A percentile compares a stretch with the other conserved stretches of the same genome.
Conservation (phyloP, 2,113 vertebrate genomes). For the Chinchilla lanigera region DNA sequence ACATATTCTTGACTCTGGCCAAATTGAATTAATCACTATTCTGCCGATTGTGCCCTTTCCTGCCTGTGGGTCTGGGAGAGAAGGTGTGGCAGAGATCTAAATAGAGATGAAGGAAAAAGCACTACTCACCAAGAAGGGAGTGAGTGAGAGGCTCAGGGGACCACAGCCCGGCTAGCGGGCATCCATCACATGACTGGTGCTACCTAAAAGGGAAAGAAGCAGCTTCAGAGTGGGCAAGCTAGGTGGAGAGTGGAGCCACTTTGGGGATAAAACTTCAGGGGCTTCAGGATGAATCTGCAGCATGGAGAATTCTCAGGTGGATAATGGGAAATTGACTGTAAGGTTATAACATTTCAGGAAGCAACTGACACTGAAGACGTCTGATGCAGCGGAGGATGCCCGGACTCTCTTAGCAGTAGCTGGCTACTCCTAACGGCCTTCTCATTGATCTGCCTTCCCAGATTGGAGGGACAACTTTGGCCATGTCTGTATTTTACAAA, state of each 20-base stretch:
- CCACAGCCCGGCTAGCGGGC: not conserved
- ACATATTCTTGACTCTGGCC: not conserved
- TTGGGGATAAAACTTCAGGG: not conserved
- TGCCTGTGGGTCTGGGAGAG: not conserved
- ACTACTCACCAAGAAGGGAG: not conserved
- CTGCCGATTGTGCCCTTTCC: too few relatives aligned
- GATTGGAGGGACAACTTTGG: slow-evolving; percentile 30
- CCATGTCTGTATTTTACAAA: slow-evolving; percentile 50
- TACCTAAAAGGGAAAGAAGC: accelerated
- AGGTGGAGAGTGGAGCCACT: not conserved
- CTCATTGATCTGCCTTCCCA: slow-evolving; percentile 60
- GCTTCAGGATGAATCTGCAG: not conserved
- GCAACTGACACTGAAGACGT: not conserved
- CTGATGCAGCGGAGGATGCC: not conserved
- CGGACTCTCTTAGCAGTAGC: not conserved
- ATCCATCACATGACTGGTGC: accelerated
- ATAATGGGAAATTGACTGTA: not conserved
- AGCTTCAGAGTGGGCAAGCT: accelerated
- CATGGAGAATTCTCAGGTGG: not conserved
- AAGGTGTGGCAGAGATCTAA: not conserved
- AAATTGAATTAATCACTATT: not conserved
- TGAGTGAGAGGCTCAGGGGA: not conserved
- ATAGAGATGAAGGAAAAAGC: not conserved
- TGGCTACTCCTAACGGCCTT: slow-evolving; percentile 52
- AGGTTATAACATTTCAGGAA: slow-evolving; percentile 46